A percentile compares a stretch with the other conserved stretches of the same genome.
phyloP scores from a whole-genome alignment of 2,888 invertebrate genomes.

The Eurytoma adleriae region DNA sequence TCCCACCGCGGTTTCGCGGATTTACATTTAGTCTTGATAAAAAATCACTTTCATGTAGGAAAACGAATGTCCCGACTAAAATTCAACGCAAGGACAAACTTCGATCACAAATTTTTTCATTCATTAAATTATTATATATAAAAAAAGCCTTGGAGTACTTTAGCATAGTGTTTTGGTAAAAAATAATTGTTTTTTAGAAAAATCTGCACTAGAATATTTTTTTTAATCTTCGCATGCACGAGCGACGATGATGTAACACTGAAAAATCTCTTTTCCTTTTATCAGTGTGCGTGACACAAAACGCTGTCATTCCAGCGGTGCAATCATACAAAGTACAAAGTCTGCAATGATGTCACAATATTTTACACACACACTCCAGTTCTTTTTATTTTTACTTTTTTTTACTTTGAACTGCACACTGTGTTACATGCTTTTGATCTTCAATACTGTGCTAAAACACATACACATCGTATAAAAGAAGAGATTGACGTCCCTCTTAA shows the following conservation, averaged over 20 bases:
- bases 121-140: conserved; percentile 33
- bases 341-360: conserved; percentile 21
- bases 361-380: conserved; percentile 11
- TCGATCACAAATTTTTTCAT: conserved; percentile 43
- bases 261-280: conserved; percentile 21
- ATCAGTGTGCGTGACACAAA: background rate
- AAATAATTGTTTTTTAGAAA: conserved; percentile 43
- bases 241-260: conserved; percentile 18
- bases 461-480: conserved; percentile 46
- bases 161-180: conserved; percentile 36
- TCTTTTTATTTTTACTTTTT: conserved; percentile 16
- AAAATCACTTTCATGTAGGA: conserved; percentile 49
- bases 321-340: conserved; percentile 17
- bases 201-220: conserved; percentile 22
- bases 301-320: conserved; percentile 23
- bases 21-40: conserved; percentile 41
- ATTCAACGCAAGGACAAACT: conserved; percentile 41
- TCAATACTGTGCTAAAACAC: conserved; percentile 48
- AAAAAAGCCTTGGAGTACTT: conserved; percentile 48
- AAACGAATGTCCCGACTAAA: conserved; percentile 41
- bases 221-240: conserved; percentile 5
- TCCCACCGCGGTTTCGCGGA: conserved; percentile 17
- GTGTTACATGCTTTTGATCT: conserved; percentile 31
- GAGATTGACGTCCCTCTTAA: conserved; percentile 34
- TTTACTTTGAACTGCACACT: conserved; percentile 23